phyloP scores from a whole-genome alignment of 2,113 vertebrate species.

The Melanerpes aurifrons region DNA sequence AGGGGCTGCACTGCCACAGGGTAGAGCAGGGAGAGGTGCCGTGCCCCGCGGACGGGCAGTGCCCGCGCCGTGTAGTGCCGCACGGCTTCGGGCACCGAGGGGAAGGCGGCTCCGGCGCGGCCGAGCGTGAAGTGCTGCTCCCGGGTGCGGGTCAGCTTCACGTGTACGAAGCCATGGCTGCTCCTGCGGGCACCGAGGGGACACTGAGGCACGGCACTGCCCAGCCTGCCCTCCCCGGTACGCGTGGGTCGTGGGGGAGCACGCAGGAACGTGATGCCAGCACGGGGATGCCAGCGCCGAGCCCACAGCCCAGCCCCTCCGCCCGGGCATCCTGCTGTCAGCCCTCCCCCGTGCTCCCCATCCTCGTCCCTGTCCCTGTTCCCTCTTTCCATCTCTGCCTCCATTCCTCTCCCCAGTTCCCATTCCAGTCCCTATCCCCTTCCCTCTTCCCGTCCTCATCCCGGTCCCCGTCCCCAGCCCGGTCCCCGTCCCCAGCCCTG shows the following conservation, averaged over 20 bases:
- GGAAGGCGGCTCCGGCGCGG: conserved; percentile 90
- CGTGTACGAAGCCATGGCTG: conserved; percentile 93
- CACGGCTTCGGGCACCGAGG: conserved; percentile 88
- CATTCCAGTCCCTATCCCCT: no score
- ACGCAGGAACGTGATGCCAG: no score
- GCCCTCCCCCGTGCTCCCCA: no score
- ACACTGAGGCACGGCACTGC: neutral
- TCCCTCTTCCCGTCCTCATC: no score
- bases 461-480: no score
- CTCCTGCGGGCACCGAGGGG: conserved; percentile 77
- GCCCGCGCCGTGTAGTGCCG: conserved; percentile 88
- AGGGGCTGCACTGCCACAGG: conserved; percentile 84
- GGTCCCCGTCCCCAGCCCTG: no score
- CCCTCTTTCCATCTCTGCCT: no score
- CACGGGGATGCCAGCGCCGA: rapidly evolving
- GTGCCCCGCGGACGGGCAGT: conserved; percentile 88
- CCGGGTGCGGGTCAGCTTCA: conserved; percentile 86
- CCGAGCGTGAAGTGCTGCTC: conserved; percentile 87
- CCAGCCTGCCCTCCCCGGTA: neutral
- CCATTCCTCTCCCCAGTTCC: no score
- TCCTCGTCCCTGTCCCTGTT: no score
- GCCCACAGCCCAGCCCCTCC: rapidly evolving
- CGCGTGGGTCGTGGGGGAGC: no score
- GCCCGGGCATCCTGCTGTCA: no score
- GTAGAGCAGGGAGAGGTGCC: conserved; percentile 89